phyloP scores from a whole-genome alignment of 2,888 invertebrate species.

The Drymonia ruficornis region DNA sequence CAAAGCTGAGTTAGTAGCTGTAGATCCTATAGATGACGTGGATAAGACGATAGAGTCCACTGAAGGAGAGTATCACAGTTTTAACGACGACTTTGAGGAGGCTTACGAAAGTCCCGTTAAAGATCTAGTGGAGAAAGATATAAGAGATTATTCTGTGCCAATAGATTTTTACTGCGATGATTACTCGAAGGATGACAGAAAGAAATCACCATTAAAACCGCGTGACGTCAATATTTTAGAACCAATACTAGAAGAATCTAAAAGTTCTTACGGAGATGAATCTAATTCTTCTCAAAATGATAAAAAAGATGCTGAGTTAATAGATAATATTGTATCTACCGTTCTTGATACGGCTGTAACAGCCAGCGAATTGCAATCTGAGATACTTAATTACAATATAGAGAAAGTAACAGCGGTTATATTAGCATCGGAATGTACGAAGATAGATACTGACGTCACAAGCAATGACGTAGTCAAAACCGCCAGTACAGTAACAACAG shows the following conservation, averaged over 20 bases:
- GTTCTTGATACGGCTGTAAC: conserved; percentile 21
- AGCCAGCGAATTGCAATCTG: conserved; percentile 30
- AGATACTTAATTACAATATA: conserved; percentile 17
- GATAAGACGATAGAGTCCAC: conserved; percentile 50
- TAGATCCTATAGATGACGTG: conserved; percentile 37
- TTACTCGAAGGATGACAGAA: conserved; percentile 54
- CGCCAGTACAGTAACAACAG: conserved; percentile 27
- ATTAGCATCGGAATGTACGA: conserved; percentile 18
- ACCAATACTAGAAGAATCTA: conserved; percentile 78
- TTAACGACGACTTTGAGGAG: conserved; percentile 70
- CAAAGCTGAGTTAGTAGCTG: conserved; percentile 43
- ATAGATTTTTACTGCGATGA: conserved; percentile 75
- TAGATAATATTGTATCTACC: conserved; percentile 18
- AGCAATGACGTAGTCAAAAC: conserved; percentile 9
- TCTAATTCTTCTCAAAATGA: conserved; percentile 49
- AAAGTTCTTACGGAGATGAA: conserved; percentile 69
- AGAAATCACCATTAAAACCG: conserved; percentile 58
- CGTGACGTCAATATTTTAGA: conserved; percentile 57
- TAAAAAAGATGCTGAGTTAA: conserved; percentile 26
- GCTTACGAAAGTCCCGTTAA: conserved; percentile 77
- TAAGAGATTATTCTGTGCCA: conserved; percentile 78
- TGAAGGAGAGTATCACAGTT: conserved; percentile 81
- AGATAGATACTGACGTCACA: conserved; percentile 11
- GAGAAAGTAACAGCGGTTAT: conserved; percentile 21
- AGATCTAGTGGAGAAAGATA: conserved; percentile 75